Evolutionary conservation across 1,140 invertebrate species (phyloP), one percentile per base, ranked within the genome.

Genomic region (Dinothrombium tinctorium): DNA sequence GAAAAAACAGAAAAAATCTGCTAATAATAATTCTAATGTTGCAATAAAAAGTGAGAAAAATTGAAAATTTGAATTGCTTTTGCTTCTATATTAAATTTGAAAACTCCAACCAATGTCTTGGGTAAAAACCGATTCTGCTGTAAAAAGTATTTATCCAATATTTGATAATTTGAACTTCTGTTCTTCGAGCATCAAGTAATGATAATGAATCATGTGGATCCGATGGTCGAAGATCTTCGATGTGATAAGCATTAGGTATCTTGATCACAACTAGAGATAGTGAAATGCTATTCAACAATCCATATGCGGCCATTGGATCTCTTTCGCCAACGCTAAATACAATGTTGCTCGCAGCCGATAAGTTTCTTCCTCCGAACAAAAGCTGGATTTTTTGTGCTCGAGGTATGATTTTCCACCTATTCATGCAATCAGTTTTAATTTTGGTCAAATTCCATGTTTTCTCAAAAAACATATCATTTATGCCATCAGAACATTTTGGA

Each of bases 291-390:
- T 37, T 19, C 11, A 15, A 5, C 5, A 92, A 73, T 22, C 86
- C 86, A 47, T 84, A 84, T 47, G 73, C 71, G 28, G 74, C 74
- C 89, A 89, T 95, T 2, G 89, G 89, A 62, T 96, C 89, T 32
- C 83, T 52, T 8, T 78, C 57, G 8, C 86, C 84, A 59, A 90
- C 90, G 49, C 81, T 73, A 51, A 89, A 89, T 33, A 83, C 73
- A 46, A 86, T 84, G 55, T 84, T 89, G 14, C 70, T 73, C 7
- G 72, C 68, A 0, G 66, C 53, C 21, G 59, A 58, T 17, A 79
- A 62, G 50, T 76, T 61, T 40, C 64, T 68, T 5, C 82, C 84
- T 3, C 86, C 84, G 57, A 84, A 96, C 40, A 76, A 65, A 2
- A 72, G 58, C 36, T 9, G 9, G 15, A 24, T 71, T 52, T 74